A percentile compares a stretch with the other conserved stretches of the same genome.
These are phyloP conservation scores for Pterocles orientalis DNA, from an alignment of 2,113 vertebrate genomes.

Conservation along the genomic window DNA sequence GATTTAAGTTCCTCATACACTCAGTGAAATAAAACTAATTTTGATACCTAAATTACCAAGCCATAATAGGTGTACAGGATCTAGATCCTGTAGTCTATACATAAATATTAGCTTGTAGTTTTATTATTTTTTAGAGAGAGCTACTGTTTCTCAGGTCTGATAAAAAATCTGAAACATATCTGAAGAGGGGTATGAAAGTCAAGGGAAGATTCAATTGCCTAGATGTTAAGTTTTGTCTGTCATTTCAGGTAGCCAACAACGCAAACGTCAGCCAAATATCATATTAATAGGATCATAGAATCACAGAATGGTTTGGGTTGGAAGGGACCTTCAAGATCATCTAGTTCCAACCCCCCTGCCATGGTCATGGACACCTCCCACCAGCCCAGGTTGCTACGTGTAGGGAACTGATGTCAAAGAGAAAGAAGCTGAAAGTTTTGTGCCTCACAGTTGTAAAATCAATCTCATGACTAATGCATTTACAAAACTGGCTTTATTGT, in stretches of 20 bases:
- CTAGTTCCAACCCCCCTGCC: too few relatives aligned
- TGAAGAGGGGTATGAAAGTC: neutral
- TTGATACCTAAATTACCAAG: neutral
- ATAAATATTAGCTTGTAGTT: neutral
- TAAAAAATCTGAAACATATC: neutral
- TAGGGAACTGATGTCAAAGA: neutral
- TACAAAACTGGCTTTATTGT: neutral
- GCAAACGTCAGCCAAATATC: neutral
- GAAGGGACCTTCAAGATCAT: too few relatives aligned
- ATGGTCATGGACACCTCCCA: too few relatives aligned
- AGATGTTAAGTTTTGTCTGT: neutral
- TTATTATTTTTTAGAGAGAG: neutral
- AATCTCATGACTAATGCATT: neutral
- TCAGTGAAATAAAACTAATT: neutral
- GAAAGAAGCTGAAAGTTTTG: neutral
- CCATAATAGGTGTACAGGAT: neutral
- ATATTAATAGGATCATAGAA: neutral
- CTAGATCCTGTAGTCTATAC: neutral
- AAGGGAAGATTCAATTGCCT: neutral
- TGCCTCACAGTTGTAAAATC: neutral
- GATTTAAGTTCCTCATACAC: neutral
- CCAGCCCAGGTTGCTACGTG: neutral
- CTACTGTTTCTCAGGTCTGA: neutral
- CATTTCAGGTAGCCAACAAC: neutral
- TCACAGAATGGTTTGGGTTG: too few relatives aligned